phyloP scores from a whole-genome alignment of 2,113 vertebrate species.

The Pseudopipra pipra region DNA sequence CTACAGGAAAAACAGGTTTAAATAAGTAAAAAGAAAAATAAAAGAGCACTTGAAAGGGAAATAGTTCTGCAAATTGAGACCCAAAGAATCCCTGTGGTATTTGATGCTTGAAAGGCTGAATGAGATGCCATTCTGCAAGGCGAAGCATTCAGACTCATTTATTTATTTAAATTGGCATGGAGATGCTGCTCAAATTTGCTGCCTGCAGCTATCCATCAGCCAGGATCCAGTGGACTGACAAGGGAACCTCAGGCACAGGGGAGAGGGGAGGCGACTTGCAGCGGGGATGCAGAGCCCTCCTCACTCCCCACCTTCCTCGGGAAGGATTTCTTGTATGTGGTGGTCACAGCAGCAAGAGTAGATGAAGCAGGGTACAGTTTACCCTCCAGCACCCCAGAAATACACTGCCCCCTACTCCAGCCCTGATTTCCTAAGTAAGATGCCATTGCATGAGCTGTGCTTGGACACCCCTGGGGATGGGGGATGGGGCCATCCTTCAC shows the following conservation, averaged over 20 bases:
- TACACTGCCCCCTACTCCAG: background rate
- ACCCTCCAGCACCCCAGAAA: background rate
- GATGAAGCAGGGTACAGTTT: accelerated
- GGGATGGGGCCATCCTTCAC: background rate
- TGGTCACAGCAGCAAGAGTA: accelerated
- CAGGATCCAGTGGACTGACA: background rate
- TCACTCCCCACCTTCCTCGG: accelerated
- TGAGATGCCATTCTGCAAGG: conserved; percentile 49
- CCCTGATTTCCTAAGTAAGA: background rate
- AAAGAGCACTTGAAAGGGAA: conserved; percentile 35
- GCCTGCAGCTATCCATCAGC: conserved; percentile 39
- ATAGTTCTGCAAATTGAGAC: conserved; percentile 42
- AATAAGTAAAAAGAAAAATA: conserved; percentile 44
- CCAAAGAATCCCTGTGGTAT: conserved; percentile 50
- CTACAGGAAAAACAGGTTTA: conserved; percentile 46
- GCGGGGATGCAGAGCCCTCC: background rate
- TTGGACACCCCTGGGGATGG: background rate
- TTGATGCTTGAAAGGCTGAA: conserved; percentile 15
- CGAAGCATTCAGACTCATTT: background rate
- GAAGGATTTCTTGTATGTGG: background rate
- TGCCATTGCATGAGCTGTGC: background rate
- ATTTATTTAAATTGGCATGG: conserved; percentile 55
- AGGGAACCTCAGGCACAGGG: background rate
- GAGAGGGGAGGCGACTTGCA: background rate
- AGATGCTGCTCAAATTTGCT: conserved; percentile 17